Base-by-base conservation (phyloP, 2,113 vertebrate genomes). In the Orthonyx spaldingii region DNA sequence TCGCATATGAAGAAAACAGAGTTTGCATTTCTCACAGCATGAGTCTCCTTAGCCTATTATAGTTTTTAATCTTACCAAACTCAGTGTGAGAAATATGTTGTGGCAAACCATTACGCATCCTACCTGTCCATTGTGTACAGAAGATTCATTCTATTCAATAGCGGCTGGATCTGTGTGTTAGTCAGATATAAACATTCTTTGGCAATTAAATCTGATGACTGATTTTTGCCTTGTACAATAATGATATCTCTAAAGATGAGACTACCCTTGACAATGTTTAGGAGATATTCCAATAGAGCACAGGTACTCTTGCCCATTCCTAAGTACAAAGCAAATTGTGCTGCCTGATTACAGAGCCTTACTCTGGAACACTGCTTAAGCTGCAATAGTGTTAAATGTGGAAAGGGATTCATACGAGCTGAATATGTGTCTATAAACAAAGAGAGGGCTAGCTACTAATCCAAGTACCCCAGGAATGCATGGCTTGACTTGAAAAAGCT, bases 11-110 rank as follows among this genome's bases (percentile, higher is more conserved):
- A 70, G 44, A 86, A 77, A 24, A 52, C 0, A 82, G 60, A 55
- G 23, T 47, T 66, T 79, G 21, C 32, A 50, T 37, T 76, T 80
- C 41, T 87, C 33, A 44, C 27, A 56, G 9, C 0, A 0, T 0
- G 0, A 28, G 20, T 64, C 19, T 68, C 17, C 33, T 70, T 72
- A 71, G 42, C 35, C 18, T 21, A 16, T 16, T 47, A 7, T 5
- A 63, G 56, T 15, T 85, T 71, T 76, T 49, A 59, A 42, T 46
- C 59, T 66, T 81, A 50, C 13, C 27, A 77, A 74, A 70, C 3
- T 87, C 68, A 81, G 27, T 21, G 30, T 64, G 37, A 89, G 81
- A 81, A 63, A 89, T 7, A 61, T 0, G 7, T 50, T 84, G 60
- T 60, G n/a, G 28, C 32, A 89, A 89, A 84, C 8, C 2, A 7